These are phyloP conservation scores for Clunio marinus DNA, from an alignment of 2,888 invertebrate species.

Conservation along the genomic window DNA sequence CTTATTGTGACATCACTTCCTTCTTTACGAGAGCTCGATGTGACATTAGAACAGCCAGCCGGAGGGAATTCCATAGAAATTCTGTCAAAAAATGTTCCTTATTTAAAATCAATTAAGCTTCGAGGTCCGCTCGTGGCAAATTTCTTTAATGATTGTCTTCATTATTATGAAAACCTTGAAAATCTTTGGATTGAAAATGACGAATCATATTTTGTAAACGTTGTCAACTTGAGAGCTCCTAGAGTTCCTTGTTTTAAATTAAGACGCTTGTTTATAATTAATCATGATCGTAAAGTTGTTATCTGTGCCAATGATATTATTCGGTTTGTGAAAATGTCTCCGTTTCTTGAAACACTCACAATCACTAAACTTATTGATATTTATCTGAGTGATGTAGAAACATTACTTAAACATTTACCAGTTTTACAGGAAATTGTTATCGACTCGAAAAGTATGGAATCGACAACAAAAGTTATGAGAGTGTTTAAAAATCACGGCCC, in stretches of 20 bases:
- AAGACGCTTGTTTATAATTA: neutral
- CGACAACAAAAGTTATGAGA: neutral
- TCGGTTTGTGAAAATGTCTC: neutral
- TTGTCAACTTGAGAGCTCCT: neutral
- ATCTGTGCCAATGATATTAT: neutral
- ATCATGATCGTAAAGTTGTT: neutral
- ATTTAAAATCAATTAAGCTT: neutral
- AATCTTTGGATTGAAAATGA: neutral
- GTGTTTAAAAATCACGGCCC: neutral
- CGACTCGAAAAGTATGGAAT: neutral
- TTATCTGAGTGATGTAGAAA: neutral
- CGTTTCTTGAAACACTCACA: neutral
- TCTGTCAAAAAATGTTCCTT: neutral
- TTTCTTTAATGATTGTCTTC: neutral
- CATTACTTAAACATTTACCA: neutral
- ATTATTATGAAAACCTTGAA: neutral
- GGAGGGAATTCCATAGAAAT: neutral
- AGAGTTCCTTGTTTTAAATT: neutral
- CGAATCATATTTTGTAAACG: neutral
- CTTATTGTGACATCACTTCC: neutral
- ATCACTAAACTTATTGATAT: neutral
- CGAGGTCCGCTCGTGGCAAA: neutral
- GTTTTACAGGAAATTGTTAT: neutral
- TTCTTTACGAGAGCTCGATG: neutral
- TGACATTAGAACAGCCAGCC: neutral